phyloP scores from a whole-genome alignment of 2,797 vertebrate species.

The Coluber constrictor region DNA sequence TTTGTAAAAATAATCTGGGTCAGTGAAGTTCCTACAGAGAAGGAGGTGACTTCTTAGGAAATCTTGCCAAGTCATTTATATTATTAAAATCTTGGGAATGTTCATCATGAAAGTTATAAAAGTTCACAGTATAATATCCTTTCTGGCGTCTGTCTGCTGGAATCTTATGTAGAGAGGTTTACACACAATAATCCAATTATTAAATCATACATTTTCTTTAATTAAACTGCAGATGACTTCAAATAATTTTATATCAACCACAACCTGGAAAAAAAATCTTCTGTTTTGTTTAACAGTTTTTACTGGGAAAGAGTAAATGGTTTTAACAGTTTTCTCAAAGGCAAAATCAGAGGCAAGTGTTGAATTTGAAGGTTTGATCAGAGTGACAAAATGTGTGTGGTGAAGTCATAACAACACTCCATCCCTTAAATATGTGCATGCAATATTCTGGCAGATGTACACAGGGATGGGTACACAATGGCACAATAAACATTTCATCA shows the following conservation, averaged over 20 bases:
- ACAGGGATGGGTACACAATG: not conserved
- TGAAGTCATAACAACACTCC: not conserved
- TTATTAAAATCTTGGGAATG: not conserved
- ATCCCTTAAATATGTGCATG: not conserved
- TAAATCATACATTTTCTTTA: not conserved
- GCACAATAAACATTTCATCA: not conserved
- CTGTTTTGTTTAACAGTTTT: not conserved
- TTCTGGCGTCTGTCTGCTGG: not conserved
- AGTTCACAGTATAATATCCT: not conserved
- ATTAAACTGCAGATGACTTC: not conserved
- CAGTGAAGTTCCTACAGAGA: not conserved
- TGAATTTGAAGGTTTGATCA: not conserved
- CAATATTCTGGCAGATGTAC: not conserved
- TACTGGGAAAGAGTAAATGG: too few relatives aligned
- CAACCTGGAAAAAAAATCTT: not conserved
- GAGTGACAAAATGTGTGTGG: not conserved
- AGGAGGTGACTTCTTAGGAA: not conserved
- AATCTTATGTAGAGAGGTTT: not conserved
- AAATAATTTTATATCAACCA: not conserved
- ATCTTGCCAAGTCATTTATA: not conserved
- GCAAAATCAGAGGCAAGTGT: not conserved
- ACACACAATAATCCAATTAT: not conserved
- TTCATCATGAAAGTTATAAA: not conserved
- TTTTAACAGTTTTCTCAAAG: not conserved
- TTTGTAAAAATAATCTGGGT: conserved; percentile 23